These are phyloP conservation scores for Dromiciops gliroides DNA, from an alignment of 2,113 vertebrate species.

Conservation along the genomic window DNA sequence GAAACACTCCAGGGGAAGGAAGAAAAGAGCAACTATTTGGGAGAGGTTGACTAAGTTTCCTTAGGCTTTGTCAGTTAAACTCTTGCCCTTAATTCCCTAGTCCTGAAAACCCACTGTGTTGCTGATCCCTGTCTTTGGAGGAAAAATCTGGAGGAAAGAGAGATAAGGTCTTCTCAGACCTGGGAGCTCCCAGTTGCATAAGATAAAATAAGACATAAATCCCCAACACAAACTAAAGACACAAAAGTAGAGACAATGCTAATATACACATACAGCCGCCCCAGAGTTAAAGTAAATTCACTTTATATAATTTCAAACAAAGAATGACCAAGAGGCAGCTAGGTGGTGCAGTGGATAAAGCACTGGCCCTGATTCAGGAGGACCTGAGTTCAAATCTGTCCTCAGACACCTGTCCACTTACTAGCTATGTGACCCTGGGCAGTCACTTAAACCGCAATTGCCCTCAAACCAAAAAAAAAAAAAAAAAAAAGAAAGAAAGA, in stretches of 20 bases:
- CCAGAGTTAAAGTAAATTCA: not conserved
- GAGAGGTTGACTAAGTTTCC: not conserved
- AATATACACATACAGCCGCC: not conserved
- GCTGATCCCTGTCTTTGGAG: not conserved
- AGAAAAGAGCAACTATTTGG: conserved; percentile 8
- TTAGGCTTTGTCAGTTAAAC: not conserved
- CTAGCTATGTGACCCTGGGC: too few species aligned
- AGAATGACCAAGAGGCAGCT: too few species aligned
- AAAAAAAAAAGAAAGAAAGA: too few species aligned
- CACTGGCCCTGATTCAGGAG: too few species aligned
- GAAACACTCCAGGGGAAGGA: conserved; percentile 50
- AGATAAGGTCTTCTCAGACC: not conserved
- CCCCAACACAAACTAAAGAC: not conserved
- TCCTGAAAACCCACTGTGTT: not conserved
- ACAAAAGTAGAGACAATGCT: not conserved
- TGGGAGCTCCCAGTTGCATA: not conserved
- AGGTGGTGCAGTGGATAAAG: too few species aligned
- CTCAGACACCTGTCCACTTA: too few species aligned
- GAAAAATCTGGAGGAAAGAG: not conserved
- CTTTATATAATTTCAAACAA: conserved; percentile 2
- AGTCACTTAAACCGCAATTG: too few species aligned
- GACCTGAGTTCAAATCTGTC: too few species aligned
- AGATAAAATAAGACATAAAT: not conserved
- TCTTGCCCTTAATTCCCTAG: not conserved
- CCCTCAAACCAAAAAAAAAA: too few species aligned